Evolutionary conservation across 1,140 invertebrate species (phyloP).

Genomic region (Drosophila bifasciata): DNA sequence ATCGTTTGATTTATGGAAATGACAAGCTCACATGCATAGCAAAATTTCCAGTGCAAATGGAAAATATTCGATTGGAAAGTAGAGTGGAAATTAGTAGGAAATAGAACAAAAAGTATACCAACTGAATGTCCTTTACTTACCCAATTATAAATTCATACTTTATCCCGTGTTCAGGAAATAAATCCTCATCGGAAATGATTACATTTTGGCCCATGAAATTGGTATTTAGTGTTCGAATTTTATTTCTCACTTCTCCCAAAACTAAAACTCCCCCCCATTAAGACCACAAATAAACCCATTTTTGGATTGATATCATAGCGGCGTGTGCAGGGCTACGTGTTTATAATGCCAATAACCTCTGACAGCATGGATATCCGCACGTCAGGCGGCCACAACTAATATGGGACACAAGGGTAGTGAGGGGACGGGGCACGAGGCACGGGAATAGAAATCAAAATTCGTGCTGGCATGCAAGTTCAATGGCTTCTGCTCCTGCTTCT

Average conservation of each 20-base stretch:
- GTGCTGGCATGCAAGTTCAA: conserved; percentile 75
- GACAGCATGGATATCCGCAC: background rate
- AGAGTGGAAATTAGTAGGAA: background rate
- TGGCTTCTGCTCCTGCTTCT: conserved; percentile 21
- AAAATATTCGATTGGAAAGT: conserved; percentile 10
- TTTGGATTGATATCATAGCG: conserved; percentile 53
- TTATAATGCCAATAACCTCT: conserved; percentile 72
- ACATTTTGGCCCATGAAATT: background rate
- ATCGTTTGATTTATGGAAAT: conserved; percentile 63
- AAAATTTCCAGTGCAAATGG: conserved; percentile 15
- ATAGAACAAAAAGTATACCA: background rate
- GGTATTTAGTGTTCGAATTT: background rate
- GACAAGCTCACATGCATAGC: conserved; percentile 38
- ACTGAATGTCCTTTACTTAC: too few relatives aligned
- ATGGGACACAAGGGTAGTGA: conserved; percentile 30
- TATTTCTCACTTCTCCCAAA: conserved; percentile 22
- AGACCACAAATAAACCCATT: conserved; percentile 73
- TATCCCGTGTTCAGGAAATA: too few relatives aligned
- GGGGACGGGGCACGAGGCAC: conserved; percentile 2
- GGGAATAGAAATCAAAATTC: conserved; percentile 71
- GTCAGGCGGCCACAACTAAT: background rate
- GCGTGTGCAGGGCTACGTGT: conserved; percentile 65
- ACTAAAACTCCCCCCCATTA: conserved; percentile 45
- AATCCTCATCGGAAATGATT: background rate
- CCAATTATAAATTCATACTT: too few relatives aligned